Evolutionary conservation across 2,888 invertebrate species (phyloP), one percentile per base, ranked within the genome.

Genomic region (Papilio elwesi): DNA sequence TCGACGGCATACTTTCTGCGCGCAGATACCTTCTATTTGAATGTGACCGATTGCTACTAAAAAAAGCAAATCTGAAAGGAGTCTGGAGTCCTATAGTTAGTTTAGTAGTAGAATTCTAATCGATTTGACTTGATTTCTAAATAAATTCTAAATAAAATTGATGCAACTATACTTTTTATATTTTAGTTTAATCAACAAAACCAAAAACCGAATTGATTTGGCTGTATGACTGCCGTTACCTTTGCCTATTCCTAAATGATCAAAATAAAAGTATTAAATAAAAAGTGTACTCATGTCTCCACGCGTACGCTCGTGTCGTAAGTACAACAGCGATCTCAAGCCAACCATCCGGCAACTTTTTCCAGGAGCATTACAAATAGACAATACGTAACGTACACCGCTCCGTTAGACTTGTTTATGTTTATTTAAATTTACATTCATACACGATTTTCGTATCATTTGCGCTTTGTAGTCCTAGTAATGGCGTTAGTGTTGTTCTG

Each of bases 381-480:
- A 75, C 72, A 73, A 70, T 75, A 73, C 70, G 74, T 72, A 62
- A 57, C 70, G 74, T 72, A 62, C 52, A 65, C 65, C 55, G 69
- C 59, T 67, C 65, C 16, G 75, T 63, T 71, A 55, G 68, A 68
- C 78, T 76, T 77, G 76, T 76, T 77, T 71, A 73, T 80, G 79
- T 80, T 80, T 79, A 79, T 78, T 78, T 76, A 71, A 77, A 76
- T 72, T 73, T 71, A 74, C 76, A 76, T 74, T 77, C 78, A 77
- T 78, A 79, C 77, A 78, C 76, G 78, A 80, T 78, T 77, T 78
- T 78, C 78, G 76, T 78, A 77, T 78, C 78, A 78, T 77, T 77
- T 71, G 70, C 74, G 78, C 80, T 80, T 80, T 80, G 80, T 80
- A 79, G 80, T 79, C 71, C 73, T 68, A 71, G 76, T 80, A 79